Base-by-base conservation (phyloP, 2,797 vertebrate species). In the Otolemur crassicaudatus region DNA sequence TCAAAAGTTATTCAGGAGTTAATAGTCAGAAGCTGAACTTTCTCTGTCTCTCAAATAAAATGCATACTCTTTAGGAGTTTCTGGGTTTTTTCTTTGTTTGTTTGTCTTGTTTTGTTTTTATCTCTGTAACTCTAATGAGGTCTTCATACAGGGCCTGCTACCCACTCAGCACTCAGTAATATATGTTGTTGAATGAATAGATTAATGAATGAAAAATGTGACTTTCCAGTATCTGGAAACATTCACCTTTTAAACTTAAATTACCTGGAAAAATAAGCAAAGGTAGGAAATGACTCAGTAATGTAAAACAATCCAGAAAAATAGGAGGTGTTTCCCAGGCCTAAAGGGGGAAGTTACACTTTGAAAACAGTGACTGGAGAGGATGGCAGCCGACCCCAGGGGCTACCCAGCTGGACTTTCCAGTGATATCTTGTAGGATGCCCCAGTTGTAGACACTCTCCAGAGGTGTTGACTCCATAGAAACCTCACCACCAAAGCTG, bases 401-500 rank as follows among this genome's bases (percentile, higher is more conserved):
- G 14, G 20, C 43, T 65, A 10, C 46, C 34, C 34, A 40, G 7
- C 11, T 11, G 7, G 13, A 1, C 20, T 40, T 76, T 19, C 49
- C 23, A 49, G 7, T 13, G 53, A 43, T 7, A 34, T 27, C 43
- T 27, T 22, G 31, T 10, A 34, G 56, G 29, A 31, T 9, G 2
- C 3, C 20, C 61, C 40, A 13, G 9, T 61, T 56, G 17, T 9
- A 63, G 86, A 19, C 22, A n/a, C 49, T 95, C 43, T 53, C 61
- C 20, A 81, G 90, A 93, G 56, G 40, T 34, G 25, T 61, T 86
- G 61, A 17, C 60, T 37, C 40, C 49, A 17, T 12, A n/a, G 61
- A 94, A 87, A 82, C 61, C 49, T 93, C 43, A 40, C 43, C 65
- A n/a, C 73, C 83, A 73, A 93, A 95, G 83, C 77, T 96, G 43